phyloP scores from a whole-genome alignment of 2,113 vertebrate genomes.

The Tetrao urogallus region DNA sequence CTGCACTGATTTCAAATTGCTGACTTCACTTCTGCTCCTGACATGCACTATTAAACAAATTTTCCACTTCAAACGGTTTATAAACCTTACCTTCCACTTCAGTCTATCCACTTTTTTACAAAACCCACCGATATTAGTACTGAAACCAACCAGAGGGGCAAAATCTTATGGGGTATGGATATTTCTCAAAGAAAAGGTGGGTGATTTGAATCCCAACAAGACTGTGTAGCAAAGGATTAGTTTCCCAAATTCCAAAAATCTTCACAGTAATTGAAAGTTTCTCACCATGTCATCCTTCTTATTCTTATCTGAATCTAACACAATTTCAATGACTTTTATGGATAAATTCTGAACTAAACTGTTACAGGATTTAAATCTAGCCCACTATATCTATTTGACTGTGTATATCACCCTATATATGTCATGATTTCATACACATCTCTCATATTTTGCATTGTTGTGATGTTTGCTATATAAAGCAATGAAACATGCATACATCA shows the following conservation, averaged over 20 bases:
- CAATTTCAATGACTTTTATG: not conserved
- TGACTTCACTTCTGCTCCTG: not conserved
- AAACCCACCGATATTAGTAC: not conserved
- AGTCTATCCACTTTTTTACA: not conserved
- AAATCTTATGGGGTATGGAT: not conserved
- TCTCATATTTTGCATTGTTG: not conserved
- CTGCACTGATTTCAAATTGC: not conserved
- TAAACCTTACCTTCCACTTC: not conserved
- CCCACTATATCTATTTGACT: not conserved
- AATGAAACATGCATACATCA: not conserved
- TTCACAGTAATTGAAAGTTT: not conserved
- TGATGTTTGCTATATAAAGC: not conserved
- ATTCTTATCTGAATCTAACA: fast-evolving
- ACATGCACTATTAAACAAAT: not conserved
- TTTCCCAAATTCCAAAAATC: not conserved
- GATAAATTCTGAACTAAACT: not conserved
- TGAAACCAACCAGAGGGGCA: not conserved
- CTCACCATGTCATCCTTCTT: not conserved
- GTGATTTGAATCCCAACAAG: not conserved
- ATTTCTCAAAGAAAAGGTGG: not conserved
- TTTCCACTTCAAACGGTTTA: not conserved
- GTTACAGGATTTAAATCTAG: not conserved
- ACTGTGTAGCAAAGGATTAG: not conserved
- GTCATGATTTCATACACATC: not conserved
- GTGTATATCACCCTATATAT: not conserved